Base-by-base conservation (phyloP, 2,797 vertebrate species). In the Enteromius viviparus region DNA sequence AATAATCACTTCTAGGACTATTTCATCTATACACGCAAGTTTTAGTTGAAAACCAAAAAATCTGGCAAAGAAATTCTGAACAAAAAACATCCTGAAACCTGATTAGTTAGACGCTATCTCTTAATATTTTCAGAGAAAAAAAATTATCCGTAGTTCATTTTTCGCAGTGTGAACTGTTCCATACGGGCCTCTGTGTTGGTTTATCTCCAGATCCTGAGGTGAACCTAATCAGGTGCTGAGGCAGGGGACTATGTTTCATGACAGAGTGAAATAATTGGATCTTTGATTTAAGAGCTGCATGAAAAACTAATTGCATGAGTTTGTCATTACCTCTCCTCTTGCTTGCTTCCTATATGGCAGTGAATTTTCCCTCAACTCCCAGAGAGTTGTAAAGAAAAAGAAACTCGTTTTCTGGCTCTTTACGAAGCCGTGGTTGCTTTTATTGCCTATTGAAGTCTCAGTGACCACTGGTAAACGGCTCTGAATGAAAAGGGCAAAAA, bases 241-340 rank as follows among this genome's bases (percentile, higher is more conserved):
- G 55, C 60, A 71, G 83, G 82, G 74, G 64, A 85, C 80, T 86
- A 77, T 80, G 62, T 42, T 14, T 64, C 76, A 82, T 77, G 76
- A 88, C 85, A 23, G 78, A 58, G 58, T 76, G 37, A 71, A 71
- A 66, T 75, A 65, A 76, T 66, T 84, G 83, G 47, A 80, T 80
- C n/a, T 65, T 37, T 87, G 85, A 89, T 89, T 87, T 85, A 79
- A 83, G 60, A 83, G 32, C 76, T 2, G 37, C 34, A 34, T 74
- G 4, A 12, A 76, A 64, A 80, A 81, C 49, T 86, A 87, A 90
- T 89, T 89, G 72, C 68, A 53, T 34, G 37, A 47, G 66, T 68
- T 81, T 37, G 34, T 84, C 77, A 78, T 89, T 69, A 84, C 53
- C 65, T 76, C 58, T 80, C 42, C 70, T 29, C 72, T 68, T 76